Conservation (phyloP, 2,888 invertebrate species). For the Brachypterus glaber region DNA sequence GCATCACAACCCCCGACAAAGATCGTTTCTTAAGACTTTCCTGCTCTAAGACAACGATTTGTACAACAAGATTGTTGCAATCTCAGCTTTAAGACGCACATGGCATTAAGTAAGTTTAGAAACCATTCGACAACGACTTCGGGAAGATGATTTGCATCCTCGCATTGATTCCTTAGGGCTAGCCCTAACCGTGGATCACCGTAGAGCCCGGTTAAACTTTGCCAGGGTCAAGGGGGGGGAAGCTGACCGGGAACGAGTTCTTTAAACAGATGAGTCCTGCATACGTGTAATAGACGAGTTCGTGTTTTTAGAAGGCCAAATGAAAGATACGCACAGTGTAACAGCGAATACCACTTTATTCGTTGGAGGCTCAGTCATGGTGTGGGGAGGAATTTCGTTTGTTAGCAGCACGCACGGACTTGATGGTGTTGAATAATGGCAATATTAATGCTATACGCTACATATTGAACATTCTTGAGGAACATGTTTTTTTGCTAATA, state of each 20-base stretch:
- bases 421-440: constrained; percentile 9
- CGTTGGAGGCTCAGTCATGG: constrained; percentile 9
- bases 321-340: neutral
- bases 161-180: neutral
- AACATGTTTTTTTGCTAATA: constrained; percentile 11
- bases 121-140: too few relatives aligned
- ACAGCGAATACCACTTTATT: neutral
- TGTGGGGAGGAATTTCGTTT: constrained; percentile 16
- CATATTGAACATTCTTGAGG: constrained; percentile 9
- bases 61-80: constrained; percentile 2
- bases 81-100: constrained; percentile 1
- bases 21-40: constrained; percentile 5
- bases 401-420: constrained; percentile 10
- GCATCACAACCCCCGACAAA: constrained; percentile 5
- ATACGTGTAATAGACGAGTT: too few relatives aligned
- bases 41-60: neutral
- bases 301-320: neutral
- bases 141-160: neutral
- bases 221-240: too few relatives aligned
- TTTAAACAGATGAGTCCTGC: neutral
- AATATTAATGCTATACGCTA: constrained; percentile 9
- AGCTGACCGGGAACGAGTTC: neutral
- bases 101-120: neutral
- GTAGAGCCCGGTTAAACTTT: too few relatives aligned
- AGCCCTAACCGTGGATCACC: neutral